Percentiles rank a stretch among this genome's conserved stretches.
Evolutionary conservation across 1,140 invertebrate genomes (phyloP).

Genomic region (Hormaphis cornu): DNA sequence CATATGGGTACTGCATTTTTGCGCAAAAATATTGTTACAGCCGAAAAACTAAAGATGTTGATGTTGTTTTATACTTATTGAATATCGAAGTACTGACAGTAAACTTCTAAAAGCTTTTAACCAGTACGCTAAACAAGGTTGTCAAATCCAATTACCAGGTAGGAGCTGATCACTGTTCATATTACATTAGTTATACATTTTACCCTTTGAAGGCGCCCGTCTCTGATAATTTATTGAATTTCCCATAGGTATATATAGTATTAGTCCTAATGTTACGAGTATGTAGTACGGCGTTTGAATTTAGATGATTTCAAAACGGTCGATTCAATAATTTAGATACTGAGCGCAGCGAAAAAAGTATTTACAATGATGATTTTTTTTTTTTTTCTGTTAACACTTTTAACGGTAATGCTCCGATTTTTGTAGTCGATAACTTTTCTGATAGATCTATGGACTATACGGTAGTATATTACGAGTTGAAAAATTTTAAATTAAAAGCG

Average conservation of each 20-base stretch:
- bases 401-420: too few species aligned
- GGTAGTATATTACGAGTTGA: too few species aligned
- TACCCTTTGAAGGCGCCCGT: not conserved
- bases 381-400: too few species aligned
- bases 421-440: too few species aligned
- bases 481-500: too few species aligned
- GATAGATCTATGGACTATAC: too few species aligned
- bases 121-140: not conserved
- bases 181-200: not conserved
- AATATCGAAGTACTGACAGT: not conserved
- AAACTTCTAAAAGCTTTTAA: not conserved
- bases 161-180: not conserved
- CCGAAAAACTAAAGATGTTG: not conserved
- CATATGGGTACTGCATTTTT: not conserved
- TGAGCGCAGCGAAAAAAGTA: too few species aligned
- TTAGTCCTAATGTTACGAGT: too few species aligned
- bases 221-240: not conserved
- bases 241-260: not conserved
- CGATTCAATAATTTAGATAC: too few species aligned
- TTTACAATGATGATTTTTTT: too few species aligned
- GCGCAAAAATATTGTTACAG: not conserved
- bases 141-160: not conserved
- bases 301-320: not conserved
- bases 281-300: not conserved
- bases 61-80: not conserved